These are phyloP conservation scores for Cyclophora punctaria DNA, from an alignment of 2,888 invertebrate species.

Conservation along the genomic window DNA sequence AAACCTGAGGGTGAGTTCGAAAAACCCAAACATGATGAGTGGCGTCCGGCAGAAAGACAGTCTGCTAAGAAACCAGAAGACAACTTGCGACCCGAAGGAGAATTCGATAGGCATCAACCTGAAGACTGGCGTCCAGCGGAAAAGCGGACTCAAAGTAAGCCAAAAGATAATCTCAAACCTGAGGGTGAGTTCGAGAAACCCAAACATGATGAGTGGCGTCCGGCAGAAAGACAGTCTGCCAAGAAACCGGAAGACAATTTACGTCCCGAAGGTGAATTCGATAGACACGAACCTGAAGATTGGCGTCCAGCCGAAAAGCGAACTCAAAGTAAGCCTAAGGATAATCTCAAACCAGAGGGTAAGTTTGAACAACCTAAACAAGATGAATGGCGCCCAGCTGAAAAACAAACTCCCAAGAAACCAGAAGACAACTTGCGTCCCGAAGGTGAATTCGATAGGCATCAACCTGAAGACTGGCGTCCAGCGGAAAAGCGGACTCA, in stretches of 20 bases:
- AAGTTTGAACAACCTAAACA: conserved; percentile 65
- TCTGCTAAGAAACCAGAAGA: conserved; percentile 27
- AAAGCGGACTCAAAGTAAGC: conserved; percentile 42
- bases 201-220: conserved; percentile 40
- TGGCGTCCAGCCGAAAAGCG: conserved; percentile 43
- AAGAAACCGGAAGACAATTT: conserved; percentile 56
- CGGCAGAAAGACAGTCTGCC: conserved; percentile 45
- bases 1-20: conserved; percentile 72
- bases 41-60: conserved; percentile 31
- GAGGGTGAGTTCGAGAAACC: conserved; percentile 72
- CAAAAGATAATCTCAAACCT: conserved; percentile 64
- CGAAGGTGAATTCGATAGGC: conserved; percentile 63
- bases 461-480: conserved; percentile 33
- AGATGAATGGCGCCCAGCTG: conserved; percentile 52
- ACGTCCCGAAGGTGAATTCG: conserved; percentile 55
- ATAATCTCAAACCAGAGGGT: conserved; percentile 78
- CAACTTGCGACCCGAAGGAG: conserved; percentile 75
- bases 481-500: conserved; percentile 48
- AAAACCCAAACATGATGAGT: conserved; percentile 24
- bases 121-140: conserved; percentile 47
- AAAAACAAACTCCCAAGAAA: conserved; percentile 37
- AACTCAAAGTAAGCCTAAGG: conserved; percentile 41
- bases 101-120: conserved; percentile 47
- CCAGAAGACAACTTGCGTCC: conserved; percentile 62
- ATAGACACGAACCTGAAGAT: conserved; percentile 39